phyloP scores from a whole-genome alignment of 2,888 invertebrate species.

The Andrena chrysosceles region DNA sequence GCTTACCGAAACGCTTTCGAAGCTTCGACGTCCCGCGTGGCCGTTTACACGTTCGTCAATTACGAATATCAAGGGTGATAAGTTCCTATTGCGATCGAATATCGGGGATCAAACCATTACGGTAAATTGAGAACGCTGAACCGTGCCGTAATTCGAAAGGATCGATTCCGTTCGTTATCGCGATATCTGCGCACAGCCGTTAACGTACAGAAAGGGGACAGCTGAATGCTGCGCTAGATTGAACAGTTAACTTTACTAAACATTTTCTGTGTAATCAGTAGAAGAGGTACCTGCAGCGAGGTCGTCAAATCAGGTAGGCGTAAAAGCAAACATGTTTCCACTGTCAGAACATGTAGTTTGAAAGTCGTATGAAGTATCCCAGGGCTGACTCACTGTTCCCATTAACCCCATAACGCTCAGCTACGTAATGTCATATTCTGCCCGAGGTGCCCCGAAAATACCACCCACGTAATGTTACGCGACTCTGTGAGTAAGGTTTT shows the following conservation, averaged over 20 bases:
- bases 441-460: no score
- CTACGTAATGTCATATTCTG: no score
- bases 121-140: constrained; percentile 34
- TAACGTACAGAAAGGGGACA: constrained; percentile 6
- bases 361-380: no score
- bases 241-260: not conserved
- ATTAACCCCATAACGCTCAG: no score
- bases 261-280: not conserved
- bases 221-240: not conserved
- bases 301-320: no score
- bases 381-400: no score
- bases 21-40: not conserved
- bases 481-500: no score
- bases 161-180: constrained; percentile 34
- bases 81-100: constrained; percentile 21
- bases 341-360: no score
- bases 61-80: constrained; percentile 40
- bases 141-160: constrained; percentile 6
- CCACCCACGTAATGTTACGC: no score
- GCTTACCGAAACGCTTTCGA: not conserved
- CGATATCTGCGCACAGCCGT: not conserved
- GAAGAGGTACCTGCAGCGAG: no score
- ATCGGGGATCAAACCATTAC: constrained; percentile 32
- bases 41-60: constrained; percentile 6
- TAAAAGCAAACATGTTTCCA: no score